These are phyloP conservation scores for Oreochromis aureus DNA, from an alignment of 2,113 vertebrate species.

Conservation along the genomic window DNA sequence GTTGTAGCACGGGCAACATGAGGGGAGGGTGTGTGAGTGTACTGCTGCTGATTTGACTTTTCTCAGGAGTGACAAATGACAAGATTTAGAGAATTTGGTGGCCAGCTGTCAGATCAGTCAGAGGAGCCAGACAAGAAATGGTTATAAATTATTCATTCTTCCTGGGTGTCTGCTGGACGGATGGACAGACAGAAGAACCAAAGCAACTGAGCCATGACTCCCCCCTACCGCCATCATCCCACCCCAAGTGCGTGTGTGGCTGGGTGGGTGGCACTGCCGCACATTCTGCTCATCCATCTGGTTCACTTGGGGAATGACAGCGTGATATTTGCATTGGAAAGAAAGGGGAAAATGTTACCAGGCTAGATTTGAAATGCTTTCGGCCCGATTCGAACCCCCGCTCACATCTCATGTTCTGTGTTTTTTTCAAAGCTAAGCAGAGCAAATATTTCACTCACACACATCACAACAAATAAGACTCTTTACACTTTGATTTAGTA, in stretches of 20 bases:
- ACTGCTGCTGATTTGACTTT: conserved; percentile 19
- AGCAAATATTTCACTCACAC: conserved; percentile 36
- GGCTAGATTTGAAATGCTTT: conserved; percentile 16
- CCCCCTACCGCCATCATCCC: not conserved
- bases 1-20: not conserved
- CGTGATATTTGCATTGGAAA: conserved; percentile 58
- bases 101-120: conserved; percentile 60
- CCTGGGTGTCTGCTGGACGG: conserved; percentile 34
- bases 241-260: not conserved
- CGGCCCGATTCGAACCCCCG: conserved; percentile 7
- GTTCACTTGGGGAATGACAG: conserved; percentile 48
- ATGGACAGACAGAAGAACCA: conserved; percentile 13
- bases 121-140: conserved; percentile 43
- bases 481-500: conserved; percentile 23
- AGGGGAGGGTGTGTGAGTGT: not conserved
- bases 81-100: conserved; percentile 53
- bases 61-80: conserved; percentile 44
- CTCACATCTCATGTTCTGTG: conserved; percentile 12
- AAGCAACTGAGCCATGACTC: conserved; percentile 28
- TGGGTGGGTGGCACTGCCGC: conserved; percentile 11
- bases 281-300: conserved; percentile 68
- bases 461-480: conserved; percentile 34
- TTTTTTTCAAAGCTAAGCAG: not conserved
- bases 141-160: conserved; percentile 65
- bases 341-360: conserved; percentile 17